Evolutionary conservation across 2,797 vertebrate species (phyloP), one percentile per base, ranked within the genome.

Genomic region (Eulemur rubriventer): DNA sequence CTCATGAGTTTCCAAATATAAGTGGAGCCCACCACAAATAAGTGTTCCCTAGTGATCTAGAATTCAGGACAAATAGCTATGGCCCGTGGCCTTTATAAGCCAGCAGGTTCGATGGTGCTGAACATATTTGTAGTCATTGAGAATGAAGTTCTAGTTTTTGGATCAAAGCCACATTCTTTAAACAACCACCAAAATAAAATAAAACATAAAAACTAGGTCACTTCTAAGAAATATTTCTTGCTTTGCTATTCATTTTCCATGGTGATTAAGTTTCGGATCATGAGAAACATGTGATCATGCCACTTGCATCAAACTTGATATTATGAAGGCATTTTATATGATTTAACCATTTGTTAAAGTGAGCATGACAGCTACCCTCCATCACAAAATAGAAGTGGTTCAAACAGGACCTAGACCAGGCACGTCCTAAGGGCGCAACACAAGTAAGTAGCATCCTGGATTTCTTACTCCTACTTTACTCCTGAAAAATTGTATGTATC

Each of bases 361-460:
- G n/a, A 13, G 14, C 5, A 38, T 8, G 20, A 24, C 13, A 52
- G 17, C 30, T 65, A 48, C 6, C 11, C 30, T 67, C 30, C 24
- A 24, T 67, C 26, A 73, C 61, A 41, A 73, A 72, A 50, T 35
- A 48, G 46, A 73, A 72, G 59, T 22, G 6, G 52, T 38, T 75
- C 48, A 33, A 61, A n/a, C 3, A 43, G 9, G 38, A 33, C 33
- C 46, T 16, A 43, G 52, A 13, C 3, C 13, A 17, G 82, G 17
- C 0, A 52, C 1, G 13, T 22, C 17, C 9, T 13, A 61, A 6
- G 24, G n/a, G 26, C 4, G 20, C 9, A 11, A 2, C 28, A 78
- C 28, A 52, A n/a, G 5, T n/a, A 24, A 70, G 10, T 5, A 70
- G 24, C 65, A 89, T 50, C 30, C 7, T 72, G 30, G 1, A 9